Base-by-base conservation (phyloP, 92 coral and sea anemone species). In the Palythoa caribaeorum region DNA sequence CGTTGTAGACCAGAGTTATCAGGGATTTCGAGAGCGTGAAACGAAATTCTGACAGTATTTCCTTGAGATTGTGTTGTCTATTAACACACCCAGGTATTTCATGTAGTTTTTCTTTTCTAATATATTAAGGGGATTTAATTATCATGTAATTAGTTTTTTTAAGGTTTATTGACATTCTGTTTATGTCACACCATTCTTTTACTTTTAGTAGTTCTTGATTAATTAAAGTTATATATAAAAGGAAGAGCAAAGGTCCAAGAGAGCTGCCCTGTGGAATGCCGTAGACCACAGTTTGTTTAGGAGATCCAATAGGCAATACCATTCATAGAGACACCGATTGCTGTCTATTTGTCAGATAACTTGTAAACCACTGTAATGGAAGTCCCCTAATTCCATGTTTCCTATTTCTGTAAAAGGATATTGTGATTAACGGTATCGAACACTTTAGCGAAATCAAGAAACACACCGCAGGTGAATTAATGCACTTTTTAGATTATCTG, bases 261-360 rank as follows among this genome's bases (percentile, higher is more conserved):
- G 28, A 28, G 28, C 28, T 28, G 28, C 28, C 28, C 28, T 28
- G 28, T 28, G 28, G 28, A 28, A 28, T 28, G 28, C 28, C 28
- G n/a, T 6, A 62, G 1, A 62, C 69, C 69, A 48, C 40, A 78
- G 83, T 78, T 78, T 78, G 70, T 78, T 62, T 62, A 62, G 69
- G 69, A 62, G 69, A 62, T 62, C 15, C 28, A 28, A 28, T 28
- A 28, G 28, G 28, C 19, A n/a, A 62, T n/a, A 62, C 69, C 83
- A 52, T 35, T 48, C 48, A 38, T 73, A 48, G 50, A 38, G 54
- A 73, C 78, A 73, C 19, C 28, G 28, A 73, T 13, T 73, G 44
- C 44, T 73, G 78, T 73, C 78, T 73, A n/a, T 73, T 73, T 38
- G 78, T 73, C 16, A 73, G 78, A 73, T 73, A 73, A 73, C 78